Evolutionary conservation across 2,113 vertebrate species (phyloP), one percentile per base, ranked within the genome.

Genomic region (Crotophaga sulcirostris): DNA sequence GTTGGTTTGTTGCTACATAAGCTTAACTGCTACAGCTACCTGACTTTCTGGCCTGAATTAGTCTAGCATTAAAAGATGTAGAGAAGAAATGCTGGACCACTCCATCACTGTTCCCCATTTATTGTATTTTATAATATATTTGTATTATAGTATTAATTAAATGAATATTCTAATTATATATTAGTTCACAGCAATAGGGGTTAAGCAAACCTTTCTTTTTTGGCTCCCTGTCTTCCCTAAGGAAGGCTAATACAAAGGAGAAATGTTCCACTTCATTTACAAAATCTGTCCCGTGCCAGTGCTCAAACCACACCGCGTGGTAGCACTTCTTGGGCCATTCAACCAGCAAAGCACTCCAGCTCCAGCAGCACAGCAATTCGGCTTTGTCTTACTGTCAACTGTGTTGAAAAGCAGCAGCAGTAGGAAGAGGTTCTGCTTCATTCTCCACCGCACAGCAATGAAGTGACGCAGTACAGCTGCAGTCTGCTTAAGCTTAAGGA

Each of bases 391-490:
- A 40, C 64, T 76, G 58, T 62, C 84, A 87, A 3, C 58, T 25
- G 70, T 25, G 40, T 2, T 45, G 84, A 92, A 83, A 91, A 87
- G 91, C 83, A 88, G 63, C 84, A 76, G 33, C 34, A 85, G 67
- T 7, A 29, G 82, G 75, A 77, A 94, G 66, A 54, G 78, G 78
- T 77, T 96, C 86, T 86, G 84, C 85, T 92, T 84, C 82, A 34
- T 67, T 94, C 87, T 94, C 78, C 82, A 76, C 77, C 2, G 5
- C 60, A 1, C 70, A 89, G 91, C 87, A 66, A 74, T 84, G 81
- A 93, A 84, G 20, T 49, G 78, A 74, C 79, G 47, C 0, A 77
- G 90, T 73, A 59, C 90, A 95, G 90, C 96, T 96, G 88, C 93
- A 90, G 86, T 1, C 63, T 80, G 88, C 79, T 91, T 79, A 34